Base-by-base conservation (phyloP, 1,140 invertebrate species). In the Propsilocerus akamusi region DNA sequence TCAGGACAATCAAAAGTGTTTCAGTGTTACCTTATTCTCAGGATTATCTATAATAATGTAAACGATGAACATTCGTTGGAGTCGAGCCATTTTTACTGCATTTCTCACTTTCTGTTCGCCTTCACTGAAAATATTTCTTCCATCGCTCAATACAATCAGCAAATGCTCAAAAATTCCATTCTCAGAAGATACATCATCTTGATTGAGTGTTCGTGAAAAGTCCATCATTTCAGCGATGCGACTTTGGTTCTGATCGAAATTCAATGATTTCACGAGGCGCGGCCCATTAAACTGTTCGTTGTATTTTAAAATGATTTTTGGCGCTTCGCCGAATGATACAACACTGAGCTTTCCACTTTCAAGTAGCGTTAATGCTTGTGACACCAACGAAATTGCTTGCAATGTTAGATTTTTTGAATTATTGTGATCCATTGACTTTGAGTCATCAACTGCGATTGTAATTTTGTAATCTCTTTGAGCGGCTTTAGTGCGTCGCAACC, bases 401-500 rank as follows among this genome's bases (percentile, higher is more conserved):
- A 97, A 92, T 0, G 95, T 91, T 46, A 99, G 68, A 58, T 87
- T 82, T 65, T 88, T 89, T 17, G 87, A 89, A 62, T 83, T 77
- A 67, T 89, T 92, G 59, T 92, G 83, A 10, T 78, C 72, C 89
- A 94, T 93, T 50, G 85, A 89, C 46, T 86, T 87, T 0, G 95
- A 98, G 67, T 99, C 94, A 68, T 99, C 97, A 7, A 99, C 78
- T 1, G 97, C 96, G 11, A 99, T 70, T 25, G 92, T 77, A 28
- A 99, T 94, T 65, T 97, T 93, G 68, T 98, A 99, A 55, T 98
- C 82, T 49, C 97, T 72, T 63, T 97, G 92, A 0, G 87, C 92
- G 0, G 92, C 92, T 67, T 96, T 94, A 0, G 89, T 98, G 46
- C 97, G 70, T 46, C 95, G 71, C 54, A 99, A 59, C 97, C 97